These are phyloP conservation scores for Hydractinia echinata DNA, from an alignment of 30 jellyfish, hydroid and myxozoan genomes.

Conservation along the genomic window DNA sequence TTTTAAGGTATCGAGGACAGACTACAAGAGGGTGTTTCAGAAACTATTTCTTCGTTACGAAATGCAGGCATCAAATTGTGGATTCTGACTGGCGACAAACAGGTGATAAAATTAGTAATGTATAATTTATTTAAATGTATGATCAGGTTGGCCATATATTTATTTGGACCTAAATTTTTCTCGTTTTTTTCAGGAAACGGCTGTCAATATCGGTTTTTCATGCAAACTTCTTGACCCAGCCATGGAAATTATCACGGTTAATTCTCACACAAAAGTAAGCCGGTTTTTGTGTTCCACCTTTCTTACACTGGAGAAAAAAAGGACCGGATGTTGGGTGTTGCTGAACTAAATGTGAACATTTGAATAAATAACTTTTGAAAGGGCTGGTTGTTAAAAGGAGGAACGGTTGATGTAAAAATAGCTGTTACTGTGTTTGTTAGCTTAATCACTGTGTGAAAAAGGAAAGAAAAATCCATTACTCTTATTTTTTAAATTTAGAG, in stretches of 20 bases:
- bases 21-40: constrained; percentile 97
- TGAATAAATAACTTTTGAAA: too few species aligned
- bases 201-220: constrained; percentile 83
- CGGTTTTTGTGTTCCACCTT: too few species aligned
- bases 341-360: too few species aligned
- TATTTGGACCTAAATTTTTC: neutral
- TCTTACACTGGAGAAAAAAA: too few species aligned
- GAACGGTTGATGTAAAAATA: too few species aligned
- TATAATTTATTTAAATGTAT: too few species aligned
- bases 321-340: too few species aligned
- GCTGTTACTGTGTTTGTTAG: too few species aligned
- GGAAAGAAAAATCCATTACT: neutral
- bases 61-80: constrained; percentile 91
- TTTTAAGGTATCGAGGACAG: constrained; percentile 83
- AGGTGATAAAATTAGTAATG: constrained; percentile 29
- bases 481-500: neutral
- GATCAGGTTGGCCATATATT: too few species aligned
- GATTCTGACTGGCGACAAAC: constrained; percentile 99
- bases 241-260: constrained; percentile 72
- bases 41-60: constrained; percentile 84
- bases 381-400: too few species aligned
- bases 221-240: constrained; percentile 70
- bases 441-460: too few species aligned
- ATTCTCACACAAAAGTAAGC: constrained; percentile 36
- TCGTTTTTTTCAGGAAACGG: constrained; percentile 67